Percentiles rank a stretch among this genome's conserved stretches.
These are phyloP conservation scores for Coendou prehensilis DNA, from an alignment of 2,797 vertebrate species.

Conservation along the genomic window DNA sequence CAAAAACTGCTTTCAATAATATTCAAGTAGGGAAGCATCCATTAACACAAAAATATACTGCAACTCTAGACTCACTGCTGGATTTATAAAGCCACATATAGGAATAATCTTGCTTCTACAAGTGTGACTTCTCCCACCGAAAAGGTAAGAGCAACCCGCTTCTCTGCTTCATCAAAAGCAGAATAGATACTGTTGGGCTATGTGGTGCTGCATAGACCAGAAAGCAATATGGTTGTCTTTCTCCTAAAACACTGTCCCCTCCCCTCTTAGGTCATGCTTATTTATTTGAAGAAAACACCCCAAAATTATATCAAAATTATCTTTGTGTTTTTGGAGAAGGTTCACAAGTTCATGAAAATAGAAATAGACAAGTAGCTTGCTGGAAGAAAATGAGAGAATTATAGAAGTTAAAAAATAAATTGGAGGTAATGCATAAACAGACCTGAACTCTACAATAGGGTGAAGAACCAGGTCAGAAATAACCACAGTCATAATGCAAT, in stretches of 20 bases:
- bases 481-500: too few relatives aligned
- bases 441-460: not conserved
- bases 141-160: not conserved
- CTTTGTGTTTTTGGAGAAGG: not conserved
- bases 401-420: not conserved
- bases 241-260: not conserved
- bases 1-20: not conserved
- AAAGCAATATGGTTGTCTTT: not conserved
- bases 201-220: fast-evolving
- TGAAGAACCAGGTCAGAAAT: not conserved
- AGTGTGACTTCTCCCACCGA: not conserved
- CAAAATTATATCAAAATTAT: not conserved
- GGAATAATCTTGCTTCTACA: not conserved
- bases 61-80: not conserved
- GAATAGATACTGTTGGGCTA: not conserved
- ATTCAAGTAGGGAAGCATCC: not conserved
- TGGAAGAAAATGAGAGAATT: not conserved
- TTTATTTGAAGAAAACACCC: not conserved
- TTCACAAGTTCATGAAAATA: not conserved
- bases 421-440: not conserved
- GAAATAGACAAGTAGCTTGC: not conserved
- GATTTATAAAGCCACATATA: not conserved
- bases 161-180: not conserved
- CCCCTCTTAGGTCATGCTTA: not conserved
- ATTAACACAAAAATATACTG: not conserved